Conservation (phyloP, 2,113 vertebrate genomes). For the Leptobrachium ailaonicum region DNA sequence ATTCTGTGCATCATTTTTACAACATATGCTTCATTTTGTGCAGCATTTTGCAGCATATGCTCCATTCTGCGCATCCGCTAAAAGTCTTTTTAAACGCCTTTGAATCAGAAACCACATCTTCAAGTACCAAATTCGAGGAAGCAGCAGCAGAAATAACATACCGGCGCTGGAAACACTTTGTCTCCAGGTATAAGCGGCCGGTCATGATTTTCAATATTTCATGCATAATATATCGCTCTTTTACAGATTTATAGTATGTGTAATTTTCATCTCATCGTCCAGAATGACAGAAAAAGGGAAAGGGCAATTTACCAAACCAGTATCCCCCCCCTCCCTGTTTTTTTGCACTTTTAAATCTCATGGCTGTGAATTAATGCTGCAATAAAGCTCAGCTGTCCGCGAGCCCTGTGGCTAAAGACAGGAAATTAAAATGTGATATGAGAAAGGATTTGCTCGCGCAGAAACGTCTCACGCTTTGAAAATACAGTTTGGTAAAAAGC, state of each 20-base stretch:
- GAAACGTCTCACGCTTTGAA: neutral
- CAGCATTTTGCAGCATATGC: no score
- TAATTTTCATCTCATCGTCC: slow-evolving; percentile 15
- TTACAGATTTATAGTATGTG: slow-evolving; percentile 27
- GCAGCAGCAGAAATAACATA: neutral
- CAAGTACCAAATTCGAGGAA: neutral
- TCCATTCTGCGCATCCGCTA: no score
- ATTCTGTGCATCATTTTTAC: no score
- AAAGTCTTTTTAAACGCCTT: neutral
- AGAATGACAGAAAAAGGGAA: slow-evolving; percentile 11
- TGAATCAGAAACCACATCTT: neutral
- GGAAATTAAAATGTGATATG: slow-evolving; percentile 7
- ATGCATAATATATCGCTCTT: slow-evolving; percentile 12
- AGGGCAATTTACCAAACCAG: neutral
- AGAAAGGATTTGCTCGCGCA: neutral
- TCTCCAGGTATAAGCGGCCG: neutral
- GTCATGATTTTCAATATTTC: slow-evolving; percentile 23
- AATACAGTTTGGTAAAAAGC: neutral
- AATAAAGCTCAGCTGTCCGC: slow-evolving; percentile 15
- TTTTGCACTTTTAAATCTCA: slow-evolving; percentile 6
- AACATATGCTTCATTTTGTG: no score
- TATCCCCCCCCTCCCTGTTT: neutral
- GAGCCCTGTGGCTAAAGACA: neutral
- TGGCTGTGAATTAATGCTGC: neutral
- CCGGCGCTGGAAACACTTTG: slow-evolving; percentile 8